phyloP scores from a whole-genome alignment of 2,113 vertebrate species.

The Chiloscyllium plagiosum region DNA sequence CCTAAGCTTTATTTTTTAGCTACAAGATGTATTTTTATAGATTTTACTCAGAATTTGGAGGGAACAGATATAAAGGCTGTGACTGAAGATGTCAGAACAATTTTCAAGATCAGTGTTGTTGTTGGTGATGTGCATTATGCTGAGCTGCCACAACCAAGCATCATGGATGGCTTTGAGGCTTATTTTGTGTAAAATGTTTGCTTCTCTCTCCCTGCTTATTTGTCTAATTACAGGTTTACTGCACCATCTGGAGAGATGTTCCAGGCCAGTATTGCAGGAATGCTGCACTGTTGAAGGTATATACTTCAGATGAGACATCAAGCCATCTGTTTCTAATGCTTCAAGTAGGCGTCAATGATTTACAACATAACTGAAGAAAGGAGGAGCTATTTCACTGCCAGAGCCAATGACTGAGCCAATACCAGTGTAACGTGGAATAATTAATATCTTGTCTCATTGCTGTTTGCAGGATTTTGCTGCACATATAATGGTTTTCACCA shows the following conservation, averaged over 20 bases:
- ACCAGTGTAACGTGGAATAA: background rate
- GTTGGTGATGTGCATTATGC: background rate
- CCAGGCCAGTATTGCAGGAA: background rate
- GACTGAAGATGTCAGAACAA: background rate
- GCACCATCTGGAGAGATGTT: background rate
- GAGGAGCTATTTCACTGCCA: background rate
- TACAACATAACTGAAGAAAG: background rate
- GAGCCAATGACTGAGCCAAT: background rate
- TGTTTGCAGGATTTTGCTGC: background rate
- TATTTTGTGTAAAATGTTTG: background rate
- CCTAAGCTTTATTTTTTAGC: background rate
- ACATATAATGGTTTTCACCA: background rate
- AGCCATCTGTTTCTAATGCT: background rate
- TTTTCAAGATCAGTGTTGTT: background rate
- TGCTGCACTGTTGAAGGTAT: background rate
- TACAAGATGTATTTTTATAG: background rate
- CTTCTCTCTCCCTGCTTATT: background rate
- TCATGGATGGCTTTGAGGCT: background rate
- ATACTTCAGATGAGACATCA: background rate
- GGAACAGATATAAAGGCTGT: background rate
- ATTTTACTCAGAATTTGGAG: background rate
- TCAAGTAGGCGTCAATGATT: background rate
- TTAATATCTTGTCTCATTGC: background rate
- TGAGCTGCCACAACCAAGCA: background rate
- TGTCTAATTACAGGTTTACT: background rate